Percentiles rank a stretch among this genome's conserved stretches.
These are phyloP conservation scores for Ditylenchus weischeri DNA, from an alignment of 2,888 invertebrate species.

Conservation along the genomic window DNA sequence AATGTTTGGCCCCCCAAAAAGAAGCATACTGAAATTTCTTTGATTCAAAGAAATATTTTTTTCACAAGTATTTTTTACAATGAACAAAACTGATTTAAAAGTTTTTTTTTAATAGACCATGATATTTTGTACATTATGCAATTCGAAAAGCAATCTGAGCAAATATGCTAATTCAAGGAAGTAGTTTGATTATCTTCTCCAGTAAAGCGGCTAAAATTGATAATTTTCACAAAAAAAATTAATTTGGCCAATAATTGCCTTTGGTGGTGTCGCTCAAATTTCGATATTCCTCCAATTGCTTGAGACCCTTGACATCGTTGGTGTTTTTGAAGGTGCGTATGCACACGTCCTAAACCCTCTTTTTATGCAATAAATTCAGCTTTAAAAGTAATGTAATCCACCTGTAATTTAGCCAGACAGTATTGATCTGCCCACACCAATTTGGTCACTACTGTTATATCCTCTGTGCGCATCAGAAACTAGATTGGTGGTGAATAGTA, in stretches of 20 bases:
- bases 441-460: conserved; percentile 54
- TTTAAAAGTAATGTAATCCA: conserved; percentile 10
- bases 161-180: conserved; percentile 4
- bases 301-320: conserved; percentile 43
- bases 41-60: too few species aligned
- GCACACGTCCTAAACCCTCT: conserved; percentile 47
- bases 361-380: background rate
- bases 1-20: too few species aligned
- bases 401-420: conserved; percentile 49
- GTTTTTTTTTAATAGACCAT: too few species aligned
- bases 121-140: too few species aligned
- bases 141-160: too few species aligned
- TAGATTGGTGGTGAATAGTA: too few species aligned
- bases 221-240: too few species aligned
- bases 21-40: too few species aligned
- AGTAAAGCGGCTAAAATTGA: conserved; percentile 42
- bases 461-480: conserved; percentile 26
- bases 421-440: conserved; percentile 57
- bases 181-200: conserved; percentile 50
- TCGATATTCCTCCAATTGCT: conserved; percentile 50
- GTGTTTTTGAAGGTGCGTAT: conserved; percentile 47
- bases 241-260: background rate
- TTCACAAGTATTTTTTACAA: too few species aligned
- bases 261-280: conserved; percentile 52
- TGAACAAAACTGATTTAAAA: too few species aligned